Conservation (phyloP, 1,140 invertebrate genomes). For the Drosophila oshimai region DNA sequence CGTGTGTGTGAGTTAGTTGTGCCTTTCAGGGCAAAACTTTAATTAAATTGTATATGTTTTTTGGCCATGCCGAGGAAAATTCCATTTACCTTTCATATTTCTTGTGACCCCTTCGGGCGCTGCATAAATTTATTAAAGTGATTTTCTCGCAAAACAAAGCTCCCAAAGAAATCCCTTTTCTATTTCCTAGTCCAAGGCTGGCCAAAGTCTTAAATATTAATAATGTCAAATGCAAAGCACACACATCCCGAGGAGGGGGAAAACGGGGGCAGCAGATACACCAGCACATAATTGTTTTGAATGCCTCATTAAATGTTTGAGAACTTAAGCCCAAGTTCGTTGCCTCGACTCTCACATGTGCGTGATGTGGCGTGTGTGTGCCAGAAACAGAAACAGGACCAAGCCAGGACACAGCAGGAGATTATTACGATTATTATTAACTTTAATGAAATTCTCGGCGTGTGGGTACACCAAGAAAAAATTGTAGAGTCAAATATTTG, state of each 20-base stretch:
- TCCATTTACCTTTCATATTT: slow-evolving; percentile 38
- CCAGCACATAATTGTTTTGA: slow-evolving; percentile 70
- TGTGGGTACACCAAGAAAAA: slow-evolving; percentile 9
- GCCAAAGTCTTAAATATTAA: slow-evolving; percentile 66
- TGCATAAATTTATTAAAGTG: slow-evolving; percentile 50
- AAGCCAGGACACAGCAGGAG: slow-evolving; percentile 46
- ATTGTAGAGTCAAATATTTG: neutral
- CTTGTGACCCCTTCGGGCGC: slow-evolving; percentile 3
- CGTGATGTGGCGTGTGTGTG: neutral
- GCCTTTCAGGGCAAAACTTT: slow-evolving; percentile 28
- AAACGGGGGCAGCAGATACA: neutral
- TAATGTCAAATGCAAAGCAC: slow-evolving; percentile 56
- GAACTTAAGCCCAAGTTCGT: slow-evolving; percentile 60
- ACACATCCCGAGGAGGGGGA: neutral
- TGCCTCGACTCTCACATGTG: neutral
- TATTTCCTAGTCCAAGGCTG: slow-evolving; percentile 7
- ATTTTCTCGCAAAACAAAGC: slow-evolving; percentile 41
- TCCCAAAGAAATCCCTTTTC: slow-evolving; percentile 25
- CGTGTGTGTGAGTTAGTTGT: slow-evolving; percentile 10
- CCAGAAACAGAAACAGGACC: slow-evolving; percentile 8
- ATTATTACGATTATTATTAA: slow-evolving; percentile 73
- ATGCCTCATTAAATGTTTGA: slow-evolving; percentile 77
- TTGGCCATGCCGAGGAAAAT: slow-evolving; percentile 5
- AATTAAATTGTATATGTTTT: slow-evolving; percentile 53
- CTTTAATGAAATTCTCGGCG: slow-evolving; percentile 45